Base-by-base conservation (phyloP, 2,888 invertebrate species). In the Anaspis maculata region DNA sequence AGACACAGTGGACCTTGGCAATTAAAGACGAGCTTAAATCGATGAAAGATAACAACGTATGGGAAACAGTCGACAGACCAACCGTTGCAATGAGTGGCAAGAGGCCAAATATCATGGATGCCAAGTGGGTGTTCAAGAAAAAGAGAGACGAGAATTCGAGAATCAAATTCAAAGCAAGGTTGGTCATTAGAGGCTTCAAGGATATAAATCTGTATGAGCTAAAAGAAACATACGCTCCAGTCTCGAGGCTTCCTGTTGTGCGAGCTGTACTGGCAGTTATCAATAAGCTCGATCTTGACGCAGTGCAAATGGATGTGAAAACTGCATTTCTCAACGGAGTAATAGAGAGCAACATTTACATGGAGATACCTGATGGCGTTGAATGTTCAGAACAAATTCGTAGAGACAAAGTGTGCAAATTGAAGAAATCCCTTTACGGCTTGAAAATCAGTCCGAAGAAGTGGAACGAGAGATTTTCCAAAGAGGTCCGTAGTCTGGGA, bases 381-480 rank as follows among this genome's bases (percentile, higher is more conserved):
- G 24, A 19, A 19, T 19, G 5, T 6, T 5, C 5, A 5, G 19
- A 19, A 5, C 16, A 25, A 37, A 32, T 24, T 27, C 15, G 29
- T 26, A 15, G 25, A 24, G 19, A 37, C 23, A 26, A 27, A 3
- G 48, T 53, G 1, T 45, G 46, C 15, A 52, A 49, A 38, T 26
- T 54, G 3, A 39, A 45, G 5, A 52, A 52, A 35, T 30, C 43
- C 3, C 35, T 57, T n/a, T 56, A 57, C 41, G 57, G 57, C 2
- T 34, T 53, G 1, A 55, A 53, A 31, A 54, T 54, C 38, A 46
- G 53, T 11, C 51, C 49, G 14, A 26, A 47, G 37, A 41, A 38
- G 11, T 58, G 54, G 54, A 49, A 56, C 27, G 30, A 44, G 29
- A 38, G 26, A 10, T 43, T 51, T 30, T 29, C 48, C 21, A 29